A percentile compares a stretch with the other conserved stretches of the same genome.
phyloP scores from a whole-genome alignment of 1,140 invertebrate species.

The Helicoverpa zea region DNA sequence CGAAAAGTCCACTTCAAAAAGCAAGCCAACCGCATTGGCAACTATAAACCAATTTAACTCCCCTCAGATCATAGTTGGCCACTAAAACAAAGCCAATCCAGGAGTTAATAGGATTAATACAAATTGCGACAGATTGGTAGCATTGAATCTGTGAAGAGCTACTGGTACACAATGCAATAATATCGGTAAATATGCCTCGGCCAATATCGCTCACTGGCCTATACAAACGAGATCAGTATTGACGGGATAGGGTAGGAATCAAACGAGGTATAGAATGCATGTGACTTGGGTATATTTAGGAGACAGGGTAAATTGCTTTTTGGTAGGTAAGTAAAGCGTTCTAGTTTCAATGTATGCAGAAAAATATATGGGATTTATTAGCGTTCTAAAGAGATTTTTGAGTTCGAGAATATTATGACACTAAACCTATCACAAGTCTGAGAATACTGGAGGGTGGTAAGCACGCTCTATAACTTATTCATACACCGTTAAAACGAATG shows the following conservation, averaged over 20 bases:
- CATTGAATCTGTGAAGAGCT: not conserved
- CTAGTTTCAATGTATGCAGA: too few relatives aligned
- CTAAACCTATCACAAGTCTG: too few relatives aligned
- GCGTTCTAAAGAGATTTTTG: too few relatives aligned
- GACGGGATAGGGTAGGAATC: not conserved
- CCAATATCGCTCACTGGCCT: not conserved
- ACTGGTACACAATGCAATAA: constrained; percentile 8
- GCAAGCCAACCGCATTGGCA: not conserved
- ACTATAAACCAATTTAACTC: not conserved
- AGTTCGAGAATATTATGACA: too few relatives aligned
- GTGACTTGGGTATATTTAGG: not conserved
- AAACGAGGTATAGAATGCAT: not conserved
- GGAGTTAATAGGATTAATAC: constrained; percentile 25
- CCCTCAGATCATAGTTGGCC: not conserved
- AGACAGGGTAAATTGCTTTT: too few relatives aligned
- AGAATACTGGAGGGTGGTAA: too few relatives aligned
- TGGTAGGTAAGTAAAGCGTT: too few relatives aligned
- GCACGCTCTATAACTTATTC: too few relatives aligned
- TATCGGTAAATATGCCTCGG: constrained; percentile 23
- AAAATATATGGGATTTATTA: too few relatives aligned
- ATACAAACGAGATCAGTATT: not conserved
- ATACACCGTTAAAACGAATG: too few relatives aligned
- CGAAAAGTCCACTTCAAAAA: not conserved
- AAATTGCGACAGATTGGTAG: constrained; percentile 27
- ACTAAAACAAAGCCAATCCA: not conserved